Conservation (phyloP, 1,140 invertebrate species). For the Notospermus geniculatus region DNA sequence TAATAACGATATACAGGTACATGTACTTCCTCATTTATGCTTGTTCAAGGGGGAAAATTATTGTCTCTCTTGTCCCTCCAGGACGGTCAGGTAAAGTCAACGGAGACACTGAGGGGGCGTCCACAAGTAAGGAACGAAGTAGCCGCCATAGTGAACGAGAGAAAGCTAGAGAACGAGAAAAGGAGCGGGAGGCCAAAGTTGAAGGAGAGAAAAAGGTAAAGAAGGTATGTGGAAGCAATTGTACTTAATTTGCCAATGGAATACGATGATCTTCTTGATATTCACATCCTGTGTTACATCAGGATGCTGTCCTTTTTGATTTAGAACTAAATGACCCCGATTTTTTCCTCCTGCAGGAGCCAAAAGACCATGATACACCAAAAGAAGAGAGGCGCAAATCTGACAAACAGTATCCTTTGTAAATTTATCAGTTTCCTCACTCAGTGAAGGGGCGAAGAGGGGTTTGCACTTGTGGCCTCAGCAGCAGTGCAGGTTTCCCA, state of each 20-base stretch:
- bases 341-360: background rate
- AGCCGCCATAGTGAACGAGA: background rate
- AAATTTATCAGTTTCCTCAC: background rate
- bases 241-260: background rate
- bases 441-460: too few species aligned
- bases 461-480: too few species aligned
- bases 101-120: background rate
- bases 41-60: background rate
- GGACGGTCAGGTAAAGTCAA: background rate
- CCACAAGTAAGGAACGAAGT: constrained; percentile 4
- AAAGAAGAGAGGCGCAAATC: background rate
- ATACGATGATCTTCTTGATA: background rate
- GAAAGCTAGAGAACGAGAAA: background rate
- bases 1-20: too few species aligned
- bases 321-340: too few species aligned
- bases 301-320: too few species aligned
- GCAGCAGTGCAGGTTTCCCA: too few species aligned
- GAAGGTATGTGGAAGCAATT: background rate
- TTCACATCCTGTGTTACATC: background rate
- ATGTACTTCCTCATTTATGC: too few species aligned
- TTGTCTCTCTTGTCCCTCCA: background rate
- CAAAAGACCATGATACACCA: background rate
- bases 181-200: background rate
- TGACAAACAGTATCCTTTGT: constrained; percentile 10
- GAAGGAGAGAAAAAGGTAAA: background rate